phyloP scores from a whole-genome alignment of 2,113 vertebrate genomes.

The Tyrannus savana region DNA sequence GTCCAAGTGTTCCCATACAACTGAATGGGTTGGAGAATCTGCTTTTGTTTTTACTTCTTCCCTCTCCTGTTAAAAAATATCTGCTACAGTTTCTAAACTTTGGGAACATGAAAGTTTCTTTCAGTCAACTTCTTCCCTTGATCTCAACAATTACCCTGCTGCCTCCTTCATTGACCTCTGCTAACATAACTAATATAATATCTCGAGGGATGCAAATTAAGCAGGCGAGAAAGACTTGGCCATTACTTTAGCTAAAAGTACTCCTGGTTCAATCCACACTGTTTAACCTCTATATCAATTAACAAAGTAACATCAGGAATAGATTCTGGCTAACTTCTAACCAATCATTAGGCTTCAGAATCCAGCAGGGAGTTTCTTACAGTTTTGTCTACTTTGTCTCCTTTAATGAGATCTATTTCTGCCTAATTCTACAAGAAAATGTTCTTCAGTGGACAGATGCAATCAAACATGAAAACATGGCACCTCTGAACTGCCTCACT shows the following conservation, averaged over 20 bases:
- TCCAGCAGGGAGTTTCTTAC: background rate
- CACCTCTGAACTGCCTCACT: constrained; percentile 31
- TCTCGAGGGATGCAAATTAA: background rate
- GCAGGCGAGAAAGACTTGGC: background rate
- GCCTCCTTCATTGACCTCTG: background rate
- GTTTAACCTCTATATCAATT: background rate
- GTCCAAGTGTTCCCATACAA: fast-evolving
- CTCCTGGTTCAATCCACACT: background rate
- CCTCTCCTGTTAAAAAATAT: background rate
- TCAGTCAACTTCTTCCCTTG: background rate
- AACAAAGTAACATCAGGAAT: background rate
- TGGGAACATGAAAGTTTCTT: background rate
- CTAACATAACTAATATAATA: background rate
- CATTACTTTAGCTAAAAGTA: background rate
- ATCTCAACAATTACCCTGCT: background rate
- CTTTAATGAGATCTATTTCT: constrained; percentile 29
- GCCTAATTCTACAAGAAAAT: constrained; percentile 4
- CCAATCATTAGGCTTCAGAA: constrained; percentile 14
- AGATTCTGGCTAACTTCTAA: constrained; percentile 17
- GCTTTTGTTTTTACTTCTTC: background rate
- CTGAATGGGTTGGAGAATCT: background rate
- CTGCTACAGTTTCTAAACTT: background rate
- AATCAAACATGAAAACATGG: background rate
- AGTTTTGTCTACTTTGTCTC: constrained; percentile 7
- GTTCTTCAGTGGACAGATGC: constrained; percentile 26